phyloP scores from a whole-genome alignment of 2,888 invertebrate genomes.

The Petrophora chlorosata region DNA sequence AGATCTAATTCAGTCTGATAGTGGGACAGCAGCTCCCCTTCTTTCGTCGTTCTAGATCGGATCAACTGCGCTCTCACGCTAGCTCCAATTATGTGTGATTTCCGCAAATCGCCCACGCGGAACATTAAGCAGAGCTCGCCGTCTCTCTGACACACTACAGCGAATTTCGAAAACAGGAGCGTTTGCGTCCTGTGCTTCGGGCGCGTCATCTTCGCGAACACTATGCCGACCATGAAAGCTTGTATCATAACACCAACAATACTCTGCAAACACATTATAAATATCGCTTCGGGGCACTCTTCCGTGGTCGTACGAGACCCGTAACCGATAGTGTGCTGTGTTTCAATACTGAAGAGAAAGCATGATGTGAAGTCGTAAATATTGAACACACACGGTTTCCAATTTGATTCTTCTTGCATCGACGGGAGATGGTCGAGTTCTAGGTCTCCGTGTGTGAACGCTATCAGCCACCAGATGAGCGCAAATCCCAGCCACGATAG shows the following conservation, averaged over 20 bases:
- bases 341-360: slow-evolving; percentile 96
- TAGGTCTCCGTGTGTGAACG: slow-evolving; percentile 93
- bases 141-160: slow-evolving; percentile 93
- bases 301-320: slow-evolving; percentile 93
- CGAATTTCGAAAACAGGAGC: slow-evolving; percentile 92
- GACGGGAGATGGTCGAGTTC: slow-evolving; percentile 83
- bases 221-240: slow-evolving; percentile 91
- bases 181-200: slow-evolving; percentile 96
- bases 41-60: slow-evolving; percentile 91
- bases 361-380: slow-evolving; percentile 93
- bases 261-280: slow-evolving; percentile 95
- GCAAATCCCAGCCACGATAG: slow-evolving; percentile 94
- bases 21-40: slow-evolving; percentile 92
- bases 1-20: slow-evolving; percentile 90
- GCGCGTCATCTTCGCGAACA: slow-evolving; percentile 96
- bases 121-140: slow-evolving; percentile 93
- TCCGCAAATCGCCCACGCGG: slow-evolving; percentile 94
- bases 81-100: slow-evolving; percentile 95
- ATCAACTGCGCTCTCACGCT: slow-evolving; percentile 93
- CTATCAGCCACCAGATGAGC: slow-evolving; percentile 93
- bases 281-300: slow-evolving; percentile 94
- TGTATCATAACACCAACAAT: slow-evolving; percentile 93
- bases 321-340: slow-evolving; percentile 96
- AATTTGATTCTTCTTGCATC: slow-evolving; percentile 79
- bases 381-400: slow-evolving; percentile 92